phyloP scores from a whole-genome alignment of 1,140 invertebrate species.

The Diuraphis noxia region DNA sequence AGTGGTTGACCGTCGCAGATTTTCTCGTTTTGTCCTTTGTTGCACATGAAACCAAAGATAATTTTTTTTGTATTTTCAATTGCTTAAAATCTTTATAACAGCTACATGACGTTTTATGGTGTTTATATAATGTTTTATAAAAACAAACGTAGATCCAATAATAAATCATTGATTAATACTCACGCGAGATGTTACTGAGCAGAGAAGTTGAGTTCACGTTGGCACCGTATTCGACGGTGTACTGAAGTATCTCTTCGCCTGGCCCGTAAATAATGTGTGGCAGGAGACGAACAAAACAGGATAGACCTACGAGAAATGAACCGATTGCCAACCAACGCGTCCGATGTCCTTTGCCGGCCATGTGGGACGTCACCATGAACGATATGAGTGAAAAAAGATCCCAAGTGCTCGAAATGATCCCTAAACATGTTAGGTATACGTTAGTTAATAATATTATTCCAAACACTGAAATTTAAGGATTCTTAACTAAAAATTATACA shows the following conservation, averaged over 20 bases:
- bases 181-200: slow-evolving; percentile 9
- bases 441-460: not conserved
- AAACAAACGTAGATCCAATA: not conserved
- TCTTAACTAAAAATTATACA: not conserved
- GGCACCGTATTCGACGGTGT: slow-evolving; percentile 68
- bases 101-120: too few species aligned
- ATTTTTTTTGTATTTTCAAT: not conserved
- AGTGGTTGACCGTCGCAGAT: not conserved
- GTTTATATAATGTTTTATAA: too few species aligned
- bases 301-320: slow-evolving; percentile 70
- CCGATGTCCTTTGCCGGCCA: slow-evolving; percentile 70
- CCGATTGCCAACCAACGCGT: slow-evolving; percentile 75
- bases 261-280: slow-evolving; percentile 76
- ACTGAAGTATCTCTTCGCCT: slow-evolving; percentile 68
- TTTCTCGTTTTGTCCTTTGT: slow-evolving; percentile 25
- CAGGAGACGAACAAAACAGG: slow-evolving; percentile 71
- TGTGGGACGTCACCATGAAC: slow-evolving; percentile 69
- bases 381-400: slow-evolving; percentile 67
- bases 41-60: not conserved
- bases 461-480: not conserved
- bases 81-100: too few species aligned
- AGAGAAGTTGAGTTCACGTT: not conserved
- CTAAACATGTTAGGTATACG: slow-evolving; percentile 58
- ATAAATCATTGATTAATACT: not conserved
- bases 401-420: slow-evolving; percentile 74